Percentiles rank a stretch among this genome's conserved stretches.
Conservation (phyloP, 2,113 vertebrate genomes). For the Nothocercus julius region DNA sequence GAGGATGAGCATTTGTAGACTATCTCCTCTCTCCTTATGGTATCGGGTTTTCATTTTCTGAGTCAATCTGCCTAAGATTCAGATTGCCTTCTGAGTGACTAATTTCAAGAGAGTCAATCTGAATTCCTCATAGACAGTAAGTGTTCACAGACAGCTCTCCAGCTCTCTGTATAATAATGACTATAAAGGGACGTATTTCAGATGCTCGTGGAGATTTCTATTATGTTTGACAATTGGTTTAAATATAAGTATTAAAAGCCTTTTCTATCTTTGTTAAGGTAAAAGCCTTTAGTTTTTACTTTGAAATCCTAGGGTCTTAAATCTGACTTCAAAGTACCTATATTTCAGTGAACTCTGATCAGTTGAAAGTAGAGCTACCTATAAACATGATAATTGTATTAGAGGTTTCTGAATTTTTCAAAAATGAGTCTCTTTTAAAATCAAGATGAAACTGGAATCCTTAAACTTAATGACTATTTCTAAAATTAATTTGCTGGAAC, state of each 20-base stretch:
- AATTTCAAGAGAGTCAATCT: background rate
- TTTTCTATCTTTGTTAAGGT: background rate
- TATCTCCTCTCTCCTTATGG: accelerated
- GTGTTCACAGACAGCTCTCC: background rate
- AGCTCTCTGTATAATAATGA: background rate
- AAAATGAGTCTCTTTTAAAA: background rate
- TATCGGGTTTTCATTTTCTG: background rate
- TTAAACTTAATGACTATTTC: background rate
- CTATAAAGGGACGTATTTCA: background rate
- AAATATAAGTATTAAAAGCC: background rate
- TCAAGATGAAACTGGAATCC: background rate
- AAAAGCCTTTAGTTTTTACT: background rate
- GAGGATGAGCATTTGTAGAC: background rate
- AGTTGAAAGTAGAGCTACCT: background rate
- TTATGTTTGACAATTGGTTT: background rate
- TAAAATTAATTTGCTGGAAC: conserved; percentile 26
- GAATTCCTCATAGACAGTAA: background rate
- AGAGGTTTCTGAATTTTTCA: conserved; percentile 7
- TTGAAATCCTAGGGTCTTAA: background rate
- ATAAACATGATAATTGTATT: background rate
- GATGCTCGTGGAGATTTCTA: background rate
- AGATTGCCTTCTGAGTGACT: background rate
- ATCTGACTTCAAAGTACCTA: conserved; percentile 1
- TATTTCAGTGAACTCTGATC: background rate
- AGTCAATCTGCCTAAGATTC: background rate